Evolutionary conservation across 2,888 invertebrate genomes (phyloP).

Genomic region (Brachyopa scutellaris): DNA sequence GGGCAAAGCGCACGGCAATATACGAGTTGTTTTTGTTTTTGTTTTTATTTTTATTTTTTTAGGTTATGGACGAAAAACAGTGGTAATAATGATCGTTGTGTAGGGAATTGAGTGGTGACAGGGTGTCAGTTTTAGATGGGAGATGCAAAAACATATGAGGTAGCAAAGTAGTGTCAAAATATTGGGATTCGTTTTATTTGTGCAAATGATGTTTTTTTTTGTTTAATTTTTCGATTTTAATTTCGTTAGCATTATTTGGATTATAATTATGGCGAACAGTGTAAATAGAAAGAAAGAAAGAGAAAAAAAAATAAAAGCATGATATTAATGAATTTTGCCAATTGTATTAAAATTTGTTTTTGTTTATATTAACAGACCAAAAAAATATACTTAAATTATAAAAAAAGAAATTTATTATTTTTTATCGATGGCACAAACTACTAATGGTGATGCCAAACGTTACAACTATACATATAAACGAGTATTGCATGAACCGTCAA

Average conservation of each 20-base stretch:
- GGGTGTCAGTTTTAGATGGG: conserved; percentile 55
- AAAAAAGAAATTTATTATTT: conserved; percentile 3
- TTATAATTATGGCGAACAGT: conserved; percentile 65
- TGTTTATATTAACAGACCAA: conserved; percentile 43
- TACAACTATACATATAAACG: too few relatives aligned
- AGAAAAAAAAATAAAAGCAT: conserved; percentile 64
- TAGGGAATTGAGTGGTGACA: conserved; percentile 44
- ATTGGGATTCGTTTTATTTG: conserved; percentile 61
- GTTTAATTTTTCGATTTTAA: conserved; percentile 36
- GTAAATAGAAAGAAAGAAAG: conserved; percentile 66
- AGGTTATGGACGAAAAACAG: conserved; percentile 42
- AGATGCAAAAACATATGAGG: conserved; percentile 45
- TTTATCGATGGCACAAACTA: conserved; percentile 39
- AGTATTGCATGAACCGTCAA: not conserved
- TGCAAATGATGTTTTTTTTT: conserved; percentile 67
- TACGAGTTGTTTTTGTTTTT: conserved; percentile 26
- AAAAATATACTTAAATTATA: conserved; percentile 32
- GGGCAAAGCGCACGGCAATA: conserved; percentile 17
- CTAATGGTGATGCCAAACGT: conserved; percentile 33
- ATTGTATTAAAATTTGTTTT: conserved; percentile 43
- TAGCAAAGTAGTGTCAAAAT: conserved; percentile 53
- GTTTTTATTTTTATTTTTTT: conserved; percentile 6
- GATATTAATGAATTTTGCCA: conserved; percentile 72
- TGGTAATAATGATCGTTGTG: conserved; percentile 32
- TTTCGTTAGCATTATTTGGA: conserved; percentile 58